Evolutionary conservation across 1,140 invertebrate genomes (phyloP).

Genomic region (Cydia splendana): DNA sequence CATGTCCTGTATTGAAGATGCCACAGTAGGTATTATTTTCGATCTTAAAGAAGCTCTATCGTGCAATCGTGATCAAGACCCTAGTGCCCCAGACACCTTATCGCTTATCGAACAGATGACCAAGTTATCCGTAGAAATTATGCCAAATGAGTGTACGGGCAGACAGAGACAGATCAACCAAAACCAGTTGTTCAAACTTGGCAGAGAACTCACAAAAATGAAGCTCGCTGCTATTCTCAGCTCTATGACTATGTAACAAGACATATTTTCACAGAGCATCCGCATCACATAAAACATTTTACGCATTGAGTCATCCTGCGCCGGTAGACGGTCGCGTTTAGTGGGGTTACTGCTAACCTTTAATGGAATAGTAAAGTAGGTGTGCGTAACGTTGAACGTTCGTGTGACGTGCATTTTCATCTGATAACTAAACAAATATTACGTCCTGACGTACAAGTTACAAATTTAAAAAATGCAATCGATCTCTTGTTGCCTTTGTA

Average conservation of each 20-base stretch:
- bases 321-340: conserved; percentile 58
- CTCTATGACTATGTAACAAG: background rate
- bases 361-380: conserved; percentile 68
- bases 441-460: background rate
- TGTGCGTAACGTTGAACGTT: conserved; percentile 58
- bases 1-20: conserved; percentile 54
- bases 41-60: conserved; percentile 28
- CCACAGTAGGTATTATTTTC: conserved; percentile 4
- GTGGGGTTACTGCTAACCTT: conserved; percentile 61
- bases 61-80: background rate
- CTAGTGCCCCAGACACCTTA: background rate
- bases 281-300: conserved; percentile 53
- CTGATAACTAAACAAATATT: conserved; percentile 37
- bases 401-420: conserved; percentile 41
- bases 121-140: conserved; percentile 44
- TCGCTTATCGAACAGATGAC: conserved; percentile 24
- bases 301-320: conserved; percentile 46
- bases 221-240: background rate
- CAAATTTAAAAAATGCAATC: background rate
- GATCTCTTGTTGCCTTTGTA: background rate
- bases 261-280: conserved; percentile 34
- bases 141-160: conserved; percentile 59
- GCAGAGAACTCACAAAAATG: conserved; percentile 61
- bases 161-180: conserved; percentile 53
- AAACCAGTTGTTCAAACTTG: conserved; percentile 75